phyloP scores from a whole-genome alignment of 2,113 vertebrate genomes.

The Cyanoramphus novaezelandiae region DNA sequence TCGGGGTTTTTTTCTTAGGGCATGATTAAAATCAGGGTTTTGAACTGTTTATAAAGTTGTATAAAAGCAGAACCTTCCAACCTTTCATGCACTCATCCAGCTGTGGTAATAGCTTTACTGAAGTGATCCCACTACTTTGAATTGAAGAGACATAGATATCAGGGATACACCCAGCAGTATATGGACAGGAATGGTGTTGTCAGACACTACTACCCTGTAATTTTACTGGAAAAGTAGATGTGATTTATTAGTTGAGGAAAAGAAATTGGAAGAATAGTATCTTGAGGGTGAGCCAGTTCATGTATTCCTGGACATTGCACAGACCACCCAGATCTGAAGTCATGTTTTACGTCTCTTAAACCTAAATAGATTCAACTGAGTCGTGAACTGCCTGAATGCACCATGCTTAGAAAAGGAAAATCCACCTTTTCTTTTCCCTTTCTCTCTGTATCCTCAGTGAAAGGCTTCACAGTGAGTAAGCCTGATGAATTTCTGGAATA shows the following conservation, averaged over 20 bases:
- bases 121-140: not conserved
- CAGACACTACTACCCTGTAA: not conserved
- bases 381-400: conserved; percentile 12
- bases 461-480: not conserved
- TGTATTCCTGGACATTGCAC: conserved; percentile 53
- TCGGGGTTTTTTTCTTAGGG: not conserved
- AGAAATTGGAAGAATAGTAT: conserved; percentile 56
- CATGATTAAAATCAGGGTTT: not conserved
- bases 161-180: not conserved
- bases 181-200: not conserved
- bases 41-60: not conserved
- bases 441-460: not conserved
- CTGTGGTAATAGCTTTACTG: not conserved
- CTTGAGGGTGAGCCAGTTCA: conserved; percentile 62
- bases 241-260: conserved; percentile 61
- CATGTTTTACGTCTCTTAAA: conserved; percentile 56
- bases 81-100: not conserved
- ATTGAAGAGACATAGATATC: not conserved
- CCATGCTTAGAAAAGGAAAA: not conserved
- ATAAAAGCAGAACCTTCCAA: not conserved
- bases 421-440: conserved; percentile 5
- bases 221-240: conserved; percentile 47
- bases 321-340: conserved; percentile 68
- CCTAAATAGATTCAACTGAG: conserved; percentile 32
- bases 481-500: not conserved